Conservation (phyloP, 2,888 invertebrate species). For the Lordiphosa fenestrarum region DNA sequence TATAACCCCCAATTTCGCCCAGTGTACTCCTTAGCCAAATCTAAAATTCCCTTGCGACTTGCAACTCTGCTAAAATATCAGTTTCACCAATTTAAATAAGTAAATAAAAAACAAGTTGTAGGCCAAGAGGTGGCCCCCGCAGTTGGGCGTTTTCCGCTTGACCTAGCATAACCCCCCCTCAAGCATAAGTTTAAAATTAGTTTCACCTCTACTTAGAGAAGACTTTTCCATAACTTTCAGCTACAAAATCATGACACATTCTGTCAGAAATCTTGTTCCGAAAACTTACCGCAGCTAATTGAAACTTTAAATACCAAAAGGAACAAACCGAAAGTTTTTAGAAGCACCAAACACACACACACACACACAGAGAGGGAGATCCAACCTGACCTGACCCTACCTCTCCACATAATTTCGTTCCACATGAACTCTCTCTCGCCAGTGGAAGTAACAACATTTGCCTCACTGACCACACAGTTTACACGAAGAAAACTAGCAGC, state of each 20-base stretch:
- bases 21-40: too few species aligned
- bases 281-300: slow-evolving; percentile 37
- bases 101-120: too few species aligned
- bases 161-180: too few species aligned
- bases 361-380: slow-evolving; percentile 1
- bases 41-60: too few species aligned
- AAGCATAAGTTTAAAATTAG: slow-evolving; percentile 3
- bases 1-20: too few species aligned
- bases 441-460: slow-evolving; percentile 49
- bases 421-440: slow-evolving; percentile 51
- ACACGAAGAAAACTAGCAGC: slow-evolving; percentile 26
- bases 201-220: neutral
- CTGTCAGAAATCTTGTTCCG: slow-evolving; percentile 28
- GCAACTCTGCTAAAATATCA: too few species aligned
- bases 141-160: too few species aligned
- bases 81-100: too few species aligned
- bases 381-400: neutral
- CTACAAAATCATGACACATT: slow-evolving; percentile 30
- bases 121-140: too few species aligned
- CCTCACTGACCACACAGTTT: slow-evolving; percentile 67
- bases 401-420: slow-evolving; percentile 56
- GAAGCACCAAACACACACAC: slow-evolving; percentile 6
- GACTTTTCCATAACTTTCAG: neutral
- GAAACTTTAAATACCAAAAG: slow-evolving; percentile 37
- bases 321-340: slow-evolving; percentile 20